Evolutionary conservation across 1,140 invertebrate genomes (phyloP), one percentile per base, ranked within the genome.

Genomic region (Eupristina koningsbergeri): DNA sequence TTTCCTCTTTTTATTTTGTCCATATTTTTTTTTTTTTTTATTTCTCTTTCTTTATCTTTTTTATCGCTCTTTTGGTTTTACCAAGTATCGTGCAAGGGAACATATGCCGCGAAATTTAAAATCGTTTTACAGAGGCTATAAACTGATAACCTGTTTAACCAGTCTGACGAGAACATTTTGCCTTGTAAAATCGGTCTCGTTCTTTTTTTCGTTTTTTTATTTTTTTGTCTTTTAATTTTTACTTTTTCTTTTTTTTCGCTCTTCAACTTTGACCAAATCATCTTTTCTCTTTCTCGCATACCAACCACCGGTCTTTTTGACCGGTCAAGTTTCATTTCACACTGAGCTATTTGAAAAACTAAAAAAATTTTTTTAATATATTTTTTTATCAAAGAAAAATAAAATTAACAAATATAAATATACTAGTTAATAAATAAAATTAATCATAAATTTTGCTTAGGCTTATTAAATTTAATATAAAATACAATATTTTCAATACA

Each of bases 101-200:
- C 86, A 88, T 90, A 85, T 89, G 88, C 90, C 91, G 90, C 89
- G 90, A 92, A 92, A 91, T 91, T 91, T 91, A 92, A 92, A 92
- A 90, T 91, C 86, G 86, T 86, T 92, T 91, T 90, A 91, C 89
- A 85, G 86, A 88, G 85, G 89, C 88, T 87, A 91, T 91, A 91
- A 91, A 91, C 87, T 87, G 88, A 88, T 89, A 92, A 91, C 91
- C 89, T 88, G 91, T 91, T 91, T 90, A 90, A 91, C 90, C 90
- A 91, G 91, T 92, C 87, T 85, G 63, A 85, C 87, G 82, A 85
- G 85, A 86, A 85, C 86, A 84, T 87, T 88, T 89, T 88, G 85
- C 88, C 86, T 88, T 86, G 88, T 86, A 87, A 90, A 91, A 90
- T 89, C 86, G 81, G 88, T 88, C 86, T 87, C 87, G 82, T 86